A percentile compares a stretch with the other conserved stretches of the same genome.
Conservation (phyloP, 2,797 vertebrate species). For the Gymnoscopelus braueri region DNA sequence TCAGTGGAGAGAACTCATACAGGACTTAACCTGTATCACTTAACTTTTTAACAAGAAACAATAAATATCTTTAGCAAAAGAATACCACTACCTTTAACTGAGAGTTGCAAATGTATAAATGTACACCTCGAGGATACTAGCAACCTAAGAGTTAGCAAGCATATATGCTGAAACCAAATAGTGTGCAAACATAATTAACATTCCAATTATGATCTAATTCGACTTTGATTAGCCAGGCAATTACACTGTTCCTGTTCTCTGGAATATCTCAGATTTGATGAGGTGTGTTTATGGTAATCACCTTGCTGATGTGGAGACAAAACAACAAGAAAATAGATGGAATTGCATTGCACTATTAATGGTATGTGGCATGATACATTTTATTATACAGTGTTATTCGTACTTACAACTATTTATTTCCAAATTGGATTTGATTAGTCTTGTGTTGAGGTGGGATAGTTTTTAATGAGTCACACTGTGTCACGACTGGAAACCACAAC, state of each 20-base stretch:
- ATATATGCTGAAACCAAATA: constrained; percentile 68
- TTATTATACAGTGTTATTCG: background rate
- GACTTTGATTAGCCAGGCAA: constrained; percentile 78
- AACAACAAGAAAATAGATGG: constrained; percentile 53
- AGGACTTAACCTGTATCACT: no score
- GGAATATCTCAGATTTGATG: constrained; percentile 74
- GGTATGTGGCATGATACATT: constrained; percentile 9
- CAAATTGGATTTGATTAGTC: no score
- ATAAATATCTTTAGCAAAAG: no score
- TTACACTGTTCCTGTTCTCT: constrained; percentile 74
- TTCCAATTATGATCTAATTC: constrained; percentile 80
- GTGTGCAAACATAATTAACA: constrained; percentile 75
- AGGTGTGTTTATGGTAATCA: constrained; percentile 74
- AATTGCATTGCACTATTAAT: constrained; percentile 14
- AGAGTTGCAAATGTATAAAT: no score
- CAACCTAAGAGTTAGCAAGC: constrained; percentile 47
- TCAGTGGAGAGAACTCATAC: no score
- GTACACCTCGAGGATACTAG: constrained; percentile 5
- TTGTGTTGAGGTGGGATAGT: no score
- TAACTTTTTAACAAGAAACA: no score
- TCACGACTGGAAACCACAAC: no score
- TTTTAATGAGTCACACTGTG: no score
- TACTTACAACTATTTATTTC: background rate
- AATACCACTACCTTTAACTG: no score
- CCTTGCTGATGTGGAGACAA: constrained; percentile 50